Evolutionary conservation across 2,888 invertebrate species (phyloP).

Genomic region (Acutogordius australiensis): DNA sequence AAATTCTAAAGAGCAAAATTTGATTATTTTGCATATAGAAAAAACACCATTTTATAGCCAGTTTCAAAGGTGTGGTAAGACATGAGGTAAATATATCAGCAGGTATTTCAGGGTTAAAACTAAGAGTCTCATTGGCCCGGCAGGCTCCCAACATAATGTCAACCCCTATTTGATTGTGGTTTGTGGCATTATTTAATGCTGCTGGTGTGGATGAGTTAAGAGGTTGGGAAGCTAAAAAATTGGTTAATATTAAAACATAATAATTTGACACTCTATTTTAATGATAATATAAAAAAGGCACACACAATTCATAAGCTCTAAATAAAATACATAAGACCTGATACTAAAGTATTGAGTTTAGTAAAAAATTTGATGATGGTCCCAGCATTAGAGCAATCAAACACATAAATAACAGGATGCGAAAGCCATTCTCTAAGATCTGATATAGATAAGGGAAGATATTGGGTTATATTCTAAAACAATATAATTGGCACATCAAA

Average conservation of each 20-base stretch:
- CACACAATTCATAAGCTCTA: no score
- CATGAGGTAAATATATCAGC: conserved; percentile 90
- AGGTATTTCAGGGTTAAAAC: conserved; percentile 84
- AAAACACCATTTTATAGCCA: conserved; percentile 55
- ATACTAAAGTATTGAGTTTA: no score
- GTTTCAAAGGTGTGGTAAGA: conserved; percentile 86
- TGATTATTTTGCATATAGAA: conserved; percentile 11
- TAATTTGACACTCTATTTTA: no score
- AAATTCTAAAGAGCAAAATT: no score
- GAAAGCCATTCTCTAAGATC: conserved; percentile 99
- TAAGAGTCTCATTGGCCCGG: conserved; percentile 60
- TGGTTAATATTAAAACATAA: no score
- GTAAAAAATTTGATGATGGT: no score
- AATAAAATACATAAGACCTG: no score
- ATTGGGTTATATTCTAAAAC: conserved; percentile 69
- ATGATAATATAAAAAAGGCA: no score
- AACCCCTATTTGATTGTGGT: conserved; percentile 15
- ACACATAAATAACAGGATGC: conserved; percentile 88
- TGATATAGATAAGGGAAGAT: conserved; percentile 88
- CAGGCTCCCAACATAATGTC: conserved; percentile 92
- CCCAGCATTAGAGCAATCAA: conserved; percentile 92
- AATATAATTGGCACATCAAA: no score
- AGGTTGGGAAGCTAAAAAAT: no score
- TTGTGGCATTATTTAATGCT: no score
- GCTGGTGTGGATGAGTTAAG: no score